Base-by-base conservation (phyloP, 2,888 invertebrate species). In the Leptopilina drosophilae region DNA sequence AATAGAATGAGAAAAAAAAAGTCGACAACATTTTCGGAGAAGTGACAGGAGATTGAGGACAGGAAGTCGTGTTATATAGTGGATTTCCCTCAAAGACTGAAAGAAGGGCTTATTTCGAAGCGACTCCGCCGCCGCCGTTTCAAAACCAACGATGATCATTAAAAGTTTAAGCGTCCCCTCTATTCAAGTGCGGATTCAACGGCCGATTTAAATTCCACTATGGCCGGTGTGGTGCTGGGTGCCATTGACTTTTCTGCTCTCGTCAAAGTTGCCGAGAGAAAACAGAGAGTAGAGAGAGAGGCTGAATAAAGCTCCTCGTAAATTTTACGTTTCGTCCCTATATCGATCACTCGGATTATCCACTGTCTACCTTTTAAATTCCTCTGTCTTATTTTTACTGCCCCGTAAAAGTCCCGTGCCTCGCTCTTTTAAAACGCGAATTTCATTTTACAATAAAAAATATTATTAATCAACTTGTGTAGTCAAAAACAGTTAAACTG, bases 91-190 rank as follows among this genome's bases (percentile, higher is more conserved):
- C 76, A 77, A 78, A 83, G 84, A 84, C 83, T 85, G 81, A 83
- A 73, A 73, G 73, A 84, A 85, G 84, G 87, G 87, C 87, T 88
- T 88, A 88, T 89, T 84, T 33, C 9, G 8, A 46, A 33, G 46
- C 33, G n/a, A 87, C 87, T 81, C 82, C 82, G 86, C 82, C 86
- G 86, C 82, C 82, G 86, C 82, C 86, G 86, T 85, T 88, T 87
- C 84, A 86, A 49, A 49, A 82, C 86, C 85, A 85, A 84, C 88
- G 88, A 88, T 87, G 87, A 88, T 89, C 89, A 89, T 90, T 90
- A 90, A 90, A 90, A 90, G 87, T 90, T 90, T 89, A 89, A 90
- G 88, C 88, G 89, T 86, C 85, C 86, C 84, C 85, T 62, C 62
- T 82, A 88, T 89, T 89, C 85, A 89, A 88, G 88, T 85, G 84